phyloP scores from a whole-genome alignment of 1,140 invertebrate genomes.

The Phthorimaea operculella region DNA sequence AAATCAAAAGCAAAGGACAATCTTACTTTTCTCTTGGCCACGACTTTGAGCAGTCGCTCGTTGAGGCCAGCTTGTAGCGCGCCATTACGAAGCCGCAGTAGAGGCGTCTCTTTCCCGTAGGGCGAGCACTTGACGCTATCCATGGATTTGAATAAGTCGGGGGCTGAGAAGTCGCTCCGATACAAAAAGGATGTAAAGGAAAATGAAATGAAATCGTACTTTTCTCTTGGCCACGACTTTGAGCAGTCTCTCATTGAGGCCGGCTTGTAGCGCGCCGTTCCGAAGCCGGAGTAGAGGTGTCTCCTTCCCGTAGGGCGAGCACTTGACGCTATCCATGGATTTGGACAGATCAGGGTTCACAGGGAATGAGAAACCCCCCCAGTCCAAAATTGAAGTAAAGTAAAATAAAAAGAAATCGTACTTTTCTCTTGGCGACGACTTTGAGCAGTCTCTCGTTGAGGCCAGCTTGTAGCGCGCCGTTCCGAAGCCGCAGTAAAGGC shows the following conservation, averaged over 20 bases:
- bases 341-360: conserved; percentile 63
- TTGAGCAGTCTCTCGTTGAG: conserved; percentile 71
- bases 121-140: conserved; percentile 30
- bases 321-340: conserved; percentile 39
- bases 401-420: too few relatives aligned
- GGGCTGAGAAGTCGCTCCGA: conserved; percentile 56
- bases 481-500: conserved; percentile 70
- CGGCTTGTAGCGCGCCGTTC: conserved; percentile 75
- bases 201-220: too few relatives aligned
- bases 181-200: too few relatives aligned
- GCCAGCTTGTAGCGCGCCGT: conserved; percentile 74
- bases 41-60: conserved; percentile 70
- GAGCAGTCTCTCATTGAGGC: conserved; percentile 70
- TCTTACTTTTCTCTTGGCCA: conserved; percentile 69
- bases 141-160: conserved; percentile 55
- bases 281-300: conserved; percentile 69
- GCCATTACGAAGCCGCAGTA: conserved; percentile 74
- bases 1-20: too few relatives aligned
- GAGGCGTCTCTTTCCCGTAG: conserved; percentile 36
- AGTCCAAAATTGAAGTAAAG: too few relatives aligned
- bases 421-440: conserved; percentile 69
- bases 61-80: conserved; percentile 72
- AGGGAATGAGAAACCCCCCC: conserved; percentile 53
- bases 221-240: conserved; percentile 70
- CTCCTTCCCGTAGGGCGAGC: conserved; percentile 22